phyloP scores from a whole-genome alignment of 1,140 invertebrate species.

The Drosophila parabipectinata region DNA sequence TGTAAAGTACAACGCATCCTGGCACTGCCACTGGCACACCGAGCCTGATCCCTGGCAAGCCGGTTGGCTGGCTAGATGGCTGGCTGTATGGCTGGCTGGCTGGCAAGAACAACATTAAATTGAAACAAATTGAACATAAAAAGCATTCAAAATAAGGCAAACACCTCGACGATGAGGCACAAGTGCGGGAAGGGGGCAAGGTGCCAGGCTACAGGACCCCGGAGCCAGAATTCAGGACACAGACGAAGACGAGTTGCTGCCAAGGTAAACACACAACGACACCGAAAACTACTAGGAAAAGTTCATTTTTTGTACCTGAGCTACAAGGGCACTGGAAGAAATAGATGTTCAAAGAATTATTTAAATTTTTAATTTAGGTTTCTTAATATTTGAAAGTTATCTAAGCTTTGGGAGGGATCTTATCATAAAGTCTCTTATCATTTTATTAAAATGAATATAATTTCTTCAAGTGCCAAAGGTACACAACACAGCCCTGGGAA shows the following conservation, averaged over 20 bases:
- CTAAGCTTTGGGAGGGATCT: not conserved
- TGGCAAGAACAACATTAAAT: constrained; percentile 78
- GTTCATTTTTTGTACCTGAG: constrained; percentile 35
- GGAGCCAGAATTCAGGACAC: constrained; percentile 37
- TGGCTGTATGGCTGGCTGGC: not conserved
- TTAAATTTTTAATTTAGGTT: not conserved
- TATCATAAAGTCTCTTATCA: too few relatives aligned
- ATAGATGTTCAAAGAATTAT: not conserved
- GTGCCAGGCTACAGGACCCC: constrained; percentile 18
- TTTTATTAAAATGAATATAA: not conserved
- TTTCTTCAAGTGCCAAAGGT: constrained; percentile 43
- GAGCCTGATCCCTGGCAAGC: constrained; percentile 63
- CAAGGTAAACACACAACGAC: constrained; percentile 70
- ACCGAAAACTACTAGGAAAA: constrained; percentile 54
- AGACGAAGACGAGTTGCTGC: constrained; percentile 61
- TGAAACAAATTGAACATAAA: constrained; percentile 83
- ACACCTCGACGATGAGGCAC: constrained; percentile 56
- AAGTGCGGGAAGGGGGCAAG: constrained; percentile 5
- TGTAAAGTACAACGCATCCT: constrained; percentile 70
- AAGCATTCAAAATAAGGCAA: constrained; percentile 82
- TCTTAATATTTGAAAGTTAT: not conserved
- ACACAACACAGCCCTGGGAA: constrained; percentile 46
- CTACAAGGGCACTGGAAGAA: constrained; percentile 9
- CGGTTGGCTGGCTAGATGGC: constrained; percentile 21
- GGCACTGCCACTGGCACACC: constrained; percentile 20